A percentile compares a stretch with the other conserved stretches of the same genome.
These are phyloP conservation scores for Rhynchonycteris naso DNA, from an alignment of 2,797 vertebrate species.

Conservation along the genomic window DNA sequence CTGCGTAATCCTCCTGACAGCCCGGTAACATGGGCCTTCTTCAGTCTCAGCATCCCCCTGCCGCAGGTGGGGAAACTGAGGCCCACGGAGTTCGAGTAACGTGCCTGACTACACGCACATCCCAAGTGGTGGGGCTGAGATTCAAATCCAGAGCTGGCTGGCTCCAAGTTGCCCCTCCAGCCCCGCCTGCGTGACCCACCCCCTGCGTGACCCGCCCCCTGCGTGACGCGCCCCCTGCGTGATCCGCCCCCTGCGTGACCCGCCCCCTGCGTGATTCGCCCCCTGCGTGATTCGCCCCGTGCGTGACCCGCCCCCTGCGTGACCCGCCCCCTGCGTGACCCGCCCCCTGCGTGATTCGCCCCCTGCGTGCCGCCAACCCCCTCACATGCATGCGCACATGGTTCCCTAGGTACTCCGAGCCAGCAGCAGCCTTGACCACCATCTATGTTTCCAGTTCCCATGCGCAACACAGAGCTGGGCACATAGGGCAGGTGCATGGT, in stretches of 20 bases:
- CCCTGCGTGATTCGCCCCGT: accelerated
- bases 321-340: too few species aligned
- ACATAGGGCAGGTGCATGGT: accelerated
- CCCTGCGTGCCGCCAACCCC: accelerated
- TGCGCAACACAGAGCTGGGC: neutral
- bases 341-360: accelerated
- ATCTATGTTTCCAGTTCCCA: accelerated
- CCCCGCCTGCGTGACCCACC: too few species aligned
- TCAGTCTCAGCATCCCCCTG: neutral
- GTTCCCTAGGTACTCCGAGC: neutral
- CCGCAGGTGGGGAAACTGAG: neutral
- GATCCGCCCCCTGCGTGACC: too few species aligned
- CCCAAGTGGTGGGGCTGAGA: neutral
- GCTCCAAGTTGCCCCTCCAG: neutral
- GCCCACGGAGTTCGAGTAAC: neutral
- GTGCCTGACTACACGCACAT: neutral
- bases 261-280: accelerated
- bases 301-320: too few species aligned
- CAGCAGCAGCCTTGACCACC: neutral
- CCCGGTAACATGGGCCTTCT: accelerated
- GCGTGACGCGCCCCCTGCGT: too few species aligned
- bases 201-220: accelerated
- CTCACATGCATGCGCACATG: accelerated
- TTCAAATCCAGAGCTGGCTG: neutral
- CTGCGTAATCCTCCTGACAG: neutral